Evolutionary conservation across 2,113 vertebrate genomes (phyloP).

Genomic region (Hemiprocne comata): DNA sequence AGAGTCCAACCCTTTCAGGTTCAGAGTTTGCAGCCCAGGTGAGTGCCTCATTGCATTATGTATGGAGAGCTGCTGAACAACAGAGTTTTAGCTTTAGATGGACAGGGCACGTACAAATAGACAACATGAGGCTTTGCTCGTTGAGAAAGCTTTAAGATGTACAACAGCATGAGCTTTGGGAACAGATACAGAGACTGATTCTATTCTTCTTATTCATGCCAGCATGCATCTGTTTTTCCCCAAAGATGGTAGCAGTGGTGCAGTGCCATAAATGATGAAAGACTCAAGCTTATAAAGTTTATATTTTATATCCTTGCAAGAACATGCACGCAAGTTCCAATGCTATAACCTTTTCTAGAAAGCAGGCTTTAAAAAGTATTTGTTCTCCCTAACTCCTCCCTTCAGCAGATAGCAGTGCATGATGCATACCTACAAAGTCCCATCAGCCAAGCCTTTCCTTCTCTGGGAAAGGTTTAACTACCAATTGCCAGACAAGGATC

Average conservation of each 20-base stretch:
- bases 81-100: neutral
- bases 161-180: neutral
- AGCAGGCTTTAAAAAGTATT: neutral
- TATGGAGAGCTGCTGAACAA: neutral
- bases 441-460: neutral
- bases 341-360: neutral
- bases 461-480: neutral
- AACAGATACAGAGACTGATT: neutral
- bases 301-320: neutral
- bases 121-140: neutral
- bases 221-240: accelerated
- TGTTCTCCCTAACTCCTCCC: neutral
- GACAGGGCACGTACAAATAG: neutral
- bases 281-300: neutral
- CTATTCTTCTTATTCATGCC: neutral
- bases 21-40: neutral
- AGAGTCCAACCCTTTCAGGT: neutral
- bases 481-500: neutral
- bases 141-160: neutral
- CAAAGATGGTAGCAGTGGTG: neutral
- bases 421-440: neutral
- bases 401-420: neutral
- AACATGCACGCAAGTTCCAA: neutral
- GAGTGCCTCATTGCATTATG: neutral
- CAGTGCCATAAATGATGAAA: neutral